Evolutionary conservation across 2,797 vertebrate genomes (phyloP).

Genomic region (Tarsius wallacei): DNA sequence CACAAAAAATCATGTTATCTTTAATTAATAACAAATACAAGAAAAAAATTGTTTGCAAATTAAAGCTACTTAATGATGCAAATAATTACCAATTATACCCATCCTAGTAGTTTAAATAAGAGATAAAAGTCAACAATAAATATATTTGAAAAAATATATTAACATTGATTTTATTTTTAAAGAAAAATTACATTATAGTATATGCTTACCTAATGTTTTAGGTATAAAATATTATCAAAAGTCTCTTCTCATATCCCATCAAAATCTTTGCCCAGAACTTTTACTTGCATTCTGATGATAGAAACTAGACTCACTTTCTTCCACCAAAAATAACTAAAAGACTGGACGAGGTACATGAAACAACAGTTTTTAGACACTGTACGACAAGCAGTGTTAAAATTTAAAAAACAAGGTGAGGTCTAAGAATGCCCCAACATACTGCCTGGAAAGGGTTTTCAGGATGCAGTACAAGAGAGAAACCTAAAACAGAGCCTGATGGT

Average conservation of each 20-base stretch:
- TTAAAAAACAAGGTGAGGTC: background rate
- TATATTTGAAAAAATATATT: slow-evolving; percentile 18
- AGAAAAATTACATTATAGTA: background rate
- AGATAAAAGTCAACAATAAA: slow-evolving; percentile 6
- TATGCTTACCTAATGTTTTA: background rate
- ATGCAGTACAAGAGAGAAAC: background rate
- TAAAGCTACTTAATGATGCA: background rate
- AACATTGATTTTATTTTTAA: slow-evolving; percentile 54
- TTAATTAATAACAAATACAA: background rate
- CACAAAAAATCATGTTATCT: background rate
- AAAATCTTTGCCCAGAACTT: background rate
- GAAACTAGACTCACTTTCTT: background rate
- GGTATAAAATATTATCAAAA: slow-evolving; percentile 15
- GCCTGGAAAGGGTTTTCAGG: background rate
- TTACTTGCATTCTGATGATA: background rate
- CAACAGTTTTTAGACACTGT: background rate
- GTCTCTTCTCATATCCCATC: background rate
- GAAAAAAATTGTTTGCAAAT: background rate
- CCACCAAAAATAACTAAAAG: background rate
- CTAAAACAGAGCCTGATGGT: background rate
- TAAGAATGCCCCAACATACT: background rate
- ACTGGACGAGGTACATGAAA: background rate
- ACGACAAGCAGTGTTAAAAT: background rate
- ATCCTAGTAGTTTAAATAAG: background rate
- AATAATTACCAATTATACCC: background rate